Percentiles rank a stretch among this genome's conserved stretches.
These are phyloP conservation scores for Brachionus asplanchnoidis DNA, from an alignment of 1,140 invertebrate genomes.

Conservation along the genomic window DNA sequence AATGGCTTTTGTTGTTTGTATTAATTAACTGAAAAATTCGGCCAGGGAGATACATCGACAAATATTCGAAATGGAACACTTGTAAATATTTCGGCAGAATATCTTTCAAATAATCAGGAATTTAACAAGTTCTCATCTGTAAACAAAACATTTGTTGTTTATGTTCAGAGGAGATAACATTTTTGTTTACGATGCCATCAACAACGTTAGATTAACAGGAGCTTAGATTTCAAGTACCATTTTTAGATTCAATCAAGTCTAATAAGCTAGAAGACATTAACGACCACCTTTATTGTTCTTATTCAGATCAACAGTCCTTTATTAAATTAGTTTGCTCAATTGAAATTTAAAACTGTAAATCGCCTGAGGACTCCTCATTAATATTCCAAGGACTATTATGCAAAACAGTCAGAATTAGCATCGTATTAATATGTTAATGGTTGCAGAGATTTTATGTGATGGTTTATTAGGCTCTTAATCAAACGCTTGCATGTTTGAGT, in stretches of 20 bases:
- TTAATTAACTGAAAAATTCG: conserved; percentile 22
- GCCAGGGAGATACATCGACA: not conserved
- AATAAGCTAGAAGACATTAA: conserved; percentile 4
- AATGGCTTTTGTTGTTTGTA: conserved; percentile 19
- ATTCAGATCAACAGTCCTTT: not conserved
- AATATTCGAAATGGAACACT: not conserved
- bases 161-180: not conserved
- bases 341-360: not conserved
- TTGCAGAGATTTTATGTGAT: not conserved
- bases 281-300: not conserved
- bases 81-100: conserved; percentile 23
- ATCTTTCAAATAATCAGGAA: not conserved
- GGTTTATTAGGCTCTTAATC: not conserved
- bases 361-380: not conserved
- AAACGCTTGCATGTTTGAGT: not conserved
- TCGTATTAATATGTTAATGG: not conserved
- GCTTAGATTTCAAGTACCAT: not conserved
- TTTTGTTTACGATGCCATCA: not conserved
- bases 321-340: conserved; percentile 38
- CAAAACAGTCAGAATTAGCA: not conserved
- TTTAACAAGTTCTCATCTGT: conserved; percentile 19
- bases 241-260: not conserved
- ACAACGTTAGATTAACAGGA: not conserved
- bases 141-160: conserved; percentile 16
- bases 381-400: not conserved